Evolutionary conservation across 2,888 invertebrate genomes (phyloP), one percentile per base, ranked within the genome.

Genomic region (Lithophane leautieri): DNA sequence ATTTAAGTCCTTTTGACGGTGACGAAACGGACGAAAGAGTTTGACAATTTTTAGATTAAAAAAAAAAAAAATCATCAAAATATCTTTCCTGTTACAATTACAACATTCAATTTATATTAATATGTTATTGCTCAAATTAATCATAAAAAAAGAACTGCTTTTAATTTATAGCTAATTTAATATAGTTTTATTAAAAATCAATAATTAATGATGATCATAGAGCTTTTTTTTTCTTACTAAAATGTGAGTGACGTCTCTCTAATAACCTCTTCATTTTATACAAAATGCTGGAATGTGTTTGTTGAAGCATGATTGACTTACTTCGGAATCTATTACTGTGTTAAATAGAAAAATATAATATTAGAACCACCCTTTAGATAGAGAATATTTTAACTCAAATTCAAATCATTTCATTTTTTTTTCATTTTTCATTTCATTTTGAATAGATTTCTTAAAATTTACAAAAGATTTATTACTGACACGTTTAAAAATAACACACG

Each of bases 241-340:
- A n/a, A n/a, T n/a, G n/a, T n/a, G n/a, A n/a, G n/a, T n/a, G n/a
- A n/a, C n/a, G n/a, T n/a, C n/a, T n/a, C n/a, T n/a, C n/a, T n/a
- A n/a, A n/a, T n/a, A n/a, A n/a, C n/a, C n/a, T n/a, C n/a, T n/a
- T n/a, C n/a, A n/a, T n/a, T n/a, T n/a, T n/a, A 28, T 52, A 70
- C 61, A 70, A 81, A 75, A 69, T 61, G 2, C 47, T 50, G 47
- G 44, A 66, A 50, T 54, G 58, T 19, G n/a, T 60, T 81, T 75
- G 47, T 66, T 42, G 16, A 44, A 81, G 19, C 34, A n/a, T 50
- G 42, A 81, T 79, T 68, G 56, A 34, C n/a, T 80, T 50, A 69
- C 34, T 69, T 42, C 42, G 28, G 25, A 75, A 69, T 75, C 28
- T 79, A 71, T 54, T 70, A 61, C 14, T 52, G 12, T 68, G n/a